These are phyloP conservation scores for Gymnobelideus leadbeateri DNA, from an alignment of 2,113 vertebrate species.

Conservation along the genomic window DNA sequence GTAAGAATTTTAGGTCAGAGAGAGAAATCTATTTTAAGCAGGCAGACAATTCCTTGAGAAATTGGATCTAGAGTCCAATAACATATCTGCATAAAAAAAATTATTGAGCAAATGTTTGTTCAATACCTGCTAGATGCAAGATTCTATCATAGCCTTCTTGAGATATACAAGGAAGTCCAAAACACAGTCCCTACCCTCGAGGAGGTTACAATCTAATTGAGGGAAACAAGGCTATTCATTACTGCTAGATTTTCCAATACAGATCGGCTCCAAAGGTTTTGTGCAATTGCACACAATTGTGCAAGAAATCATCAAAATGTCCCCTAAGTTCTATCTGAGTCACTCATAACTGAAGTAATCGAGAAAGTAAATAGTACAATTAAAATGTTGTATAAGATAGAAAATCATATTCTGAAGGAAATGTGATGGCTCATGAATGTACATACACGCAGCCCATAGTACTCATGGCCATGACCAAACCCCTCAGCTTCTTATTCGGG, in stretches of 20 bases:
- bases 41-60: background rate
- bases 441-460: background rate
- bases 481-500: background rate
- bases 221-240: background rate
- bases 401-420: background rate
- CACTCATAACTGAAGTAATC: background rate
- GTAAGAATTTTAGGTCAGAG: background rate
- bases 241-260: background rate
- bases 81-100: background rate
- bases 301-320: background rate
- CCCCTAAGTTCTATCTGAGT: background rate
- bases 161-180: background rate
- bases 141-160: background rate
- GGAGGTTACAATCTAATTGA: background rate
- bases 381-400: background rate
- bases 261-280: background rate
- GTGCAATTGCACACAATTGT: background rate
- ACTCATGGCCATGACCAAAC: background rate
- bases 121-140: background rate
- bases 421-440: background rate
- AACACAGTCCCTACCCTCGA: background rate
- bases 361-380: background rate
- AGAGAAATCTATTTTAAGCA: background rate
- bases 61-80: background rate
- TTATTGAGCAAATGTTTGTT: background rate